A percentile compares a stretch with the other conserved stretches of the same genome.
phyloP scores from a whole-genome alignment of 2,888 invertebrate species.

The Drosophila birchii region DNA sequence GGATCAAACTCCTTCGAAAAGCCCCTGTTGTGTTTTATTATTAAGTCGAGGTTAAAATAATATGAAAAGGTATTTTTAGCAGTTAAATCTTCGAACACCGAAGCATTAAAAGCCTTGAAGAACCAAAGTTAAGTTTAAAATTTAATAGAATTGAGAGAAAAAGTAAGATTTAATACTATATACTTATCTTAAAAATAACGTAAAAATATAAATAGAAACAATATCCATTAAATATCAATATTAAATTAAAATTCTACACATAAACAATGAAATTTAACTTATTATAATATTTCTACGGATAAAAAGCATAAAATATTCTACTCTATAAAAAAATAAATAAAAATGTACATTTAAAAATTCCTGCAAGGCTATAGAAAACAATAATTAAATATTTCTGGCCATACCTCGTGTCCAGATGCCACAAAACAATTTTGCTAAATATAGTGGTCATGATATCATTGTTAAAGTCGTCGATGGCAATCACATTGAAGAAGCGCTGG shows the following conservation, averaged over 20 bases:
- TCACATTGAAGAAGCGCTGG: conserved; percentile 93
- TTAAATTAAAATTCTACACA: neutral
- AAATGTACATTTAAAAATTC: neutral
- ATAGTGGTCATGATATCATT: conserved; percentile 93
- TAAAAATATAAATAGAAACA: neutral
- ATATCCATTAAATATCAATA: neutral
- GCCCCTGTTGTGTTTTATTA: conserved; percentile 86
- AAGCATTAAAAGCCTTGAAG: conserved; percentile 3
- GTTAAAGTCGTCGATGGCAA: conserved; percentile 95
- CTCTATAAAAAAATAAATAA: neutral
- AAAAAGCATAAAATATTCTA: neutral
- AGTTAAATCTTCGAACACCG: conserved; percentile 9
- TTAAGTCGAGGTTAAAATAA: conserved; percentile 2
- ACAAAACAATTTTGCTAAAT: conserved; percentile 95
- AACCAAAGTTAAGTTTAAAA: neutral
- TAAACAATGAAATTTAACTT: too few relatives aligned
- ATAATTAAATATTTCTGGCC: neutral
- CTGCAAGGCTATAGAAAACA: neutral
- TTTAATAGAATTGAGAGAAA: neutral
- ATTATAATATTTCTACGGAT: neutral
- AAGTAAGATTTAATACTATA: too few relatives aligned
- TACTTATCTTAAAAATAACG: neutral
- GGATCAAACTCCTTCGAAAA: conserved; percentile 98
- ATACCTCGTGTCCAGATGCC: conserved; percentile 97
- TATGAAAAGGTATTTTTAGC: neutral